Base-by-base conservation (phyloP, 2,797 vertebrate species). In the Buceros bicornis region DNA sequence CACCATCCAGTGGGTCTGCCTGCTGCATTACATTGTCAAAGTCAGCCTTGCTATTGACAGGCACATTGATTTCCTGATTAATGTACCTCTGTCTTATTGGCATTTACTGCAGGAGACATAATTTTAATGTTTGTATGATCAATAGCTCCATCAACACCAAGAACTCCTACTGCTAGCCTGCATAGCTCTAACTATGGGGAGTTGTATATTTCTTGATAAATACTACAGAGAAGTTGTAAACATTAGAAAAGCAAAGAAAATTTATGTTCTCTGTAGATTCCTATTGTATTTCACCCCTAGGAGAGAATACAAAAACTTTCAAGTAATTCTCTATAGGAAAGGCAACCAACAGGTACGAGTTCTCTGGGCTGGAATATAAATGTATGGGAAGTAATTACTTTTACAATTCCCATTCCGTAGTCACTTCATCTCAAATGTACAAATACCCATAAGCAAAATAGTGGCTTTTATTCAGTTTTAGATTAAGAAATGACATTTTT, bases 111-210 rank as follows among this genome's bases (percentile, higher is more conserved):
- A 97, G 98, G 97, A 98, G 97, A 98, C 98, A 99, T 99, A 95
- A 99, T 99, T 99, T 99, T 99, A 99, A 99, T 99, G 98, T 98
- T 98, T 98, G 96, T 97, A 74, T 98, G 98, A 99, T 99, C 99
- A 98, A 99, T 99, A 99, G 96, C 97, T 98, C 98, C 98, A 98
- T 99, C 98, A 99, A 97, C 98, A 97, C 94, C 86, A 95, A 98
- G 97, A 98, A 98, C 98, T 98, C 98, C 98, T 95, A 97, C 98
- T 96, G 98, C 97, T 98, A 98, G 97, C 91, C 97, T 91, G 95
- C 97, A 90, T 93, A 51, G 67, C 42, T 96, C 37, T 95, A 95
- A 91, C 95, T 95, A 91, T 58, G 90, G 70, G 76, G 80, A 97
- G 94, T 87, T 95, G 87, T 90, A 64, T 96, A 93, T 96, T 97